Base-by-base conservation (phyloP, 2,888 invertebrate species). In the Drosophila pegasa region DNA sequence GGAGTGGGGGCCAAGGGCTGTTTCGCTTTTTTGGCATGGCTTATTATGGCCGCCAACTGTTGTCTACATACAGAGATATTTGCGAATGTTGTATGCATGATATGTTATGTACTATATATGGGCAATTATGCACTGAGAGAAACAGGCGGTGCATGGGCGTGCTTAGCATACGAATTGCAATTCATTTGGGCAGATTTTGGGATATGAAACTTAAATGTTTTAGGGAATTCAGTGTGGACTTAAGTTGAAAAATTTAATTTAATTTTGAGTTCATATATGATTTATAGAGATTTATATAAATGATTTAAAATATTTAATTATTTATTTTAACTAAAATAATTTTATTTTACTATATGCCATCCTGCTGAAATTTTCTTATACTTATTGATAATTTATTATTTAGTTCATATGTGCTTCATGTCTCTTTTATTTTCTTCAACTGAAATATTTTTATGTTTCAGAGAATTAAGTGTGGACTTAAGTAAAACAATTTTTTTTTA, bases 31-130 rank as follows among this genome's bases (percentile, higher is more conserved):
- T 77, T 72, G 78, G 73, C 74, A 61, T 57, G 40, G 79, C 82
- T 79, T 78, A 79, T 78, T 81, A 81, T 75, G 55, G 55, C 50
- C 63, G 58, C 63, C 71, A 71, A 70, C 65, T 75, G 70, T 75
- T 75, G 70, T 65, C 55, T 61, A 22, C 50, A 51, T 37, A 52
- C 45, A 48, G 20, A 16, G 50, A 31, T 56, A 48, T 72, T 37
- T 52, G 50, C 27, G 33, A 43, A 43, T 25, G 29, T 43, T 52
- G 43, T 37, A 45, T 65, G 65, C 35, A 55, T 66, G 57, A 40
- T 40, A 40, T 40, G 40, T 20, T 61, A 22, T 45, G 43, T 45
- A 27, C 27, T 10, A 33, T 33, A 45, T 27, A 22, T 62, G 37
- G 37, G 10, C 37, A 45, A 66, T 62, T 37, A 45, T 62, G 43